Percentiles rank a stretch among this genome's conserved stretches.
phyloP scores from a whole-genome alignment of 1,140 invertebrate species.

The Chironomus striatipennis region DNA sequence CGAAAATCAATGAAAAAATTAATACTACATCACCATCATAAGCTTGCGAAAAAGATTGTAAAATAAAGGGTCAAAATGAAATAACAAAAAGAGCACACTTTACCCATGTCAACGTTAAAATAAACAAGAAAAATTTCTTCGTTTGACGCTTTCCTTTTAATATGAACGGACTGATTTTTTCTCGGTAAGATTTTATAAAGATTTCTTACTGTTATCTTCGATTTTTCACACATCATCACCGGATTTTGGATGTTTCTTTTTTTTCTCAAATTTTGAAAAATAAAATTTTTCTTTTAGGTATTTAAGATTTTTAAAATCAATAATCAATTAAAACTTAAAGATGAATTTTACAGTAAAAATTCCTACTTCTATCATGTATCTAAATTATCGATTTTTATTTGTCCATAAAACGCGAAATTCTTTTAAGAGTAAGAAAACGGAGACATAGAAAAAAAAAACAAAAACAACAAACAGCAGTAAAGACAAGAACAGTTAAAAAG shows the following conservation, averaged over 20 bases:
- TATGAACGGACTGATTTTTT: background rate
- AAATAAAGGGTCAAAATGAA: background rate
- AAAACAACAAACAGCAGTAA: background rate
- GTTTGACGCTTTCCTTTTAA: background rate
- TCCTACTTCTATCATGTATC: no score
- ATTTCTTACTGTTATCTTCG: background rate
- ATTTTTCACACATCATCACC: no score
- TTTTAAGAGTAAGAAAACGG: no score
- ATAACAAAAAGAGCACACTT: background rate
- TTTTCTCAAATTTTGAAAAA: background rate
- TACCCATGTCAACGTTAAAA: constrained; percentile 19
- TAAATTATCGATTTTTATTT: background rate
- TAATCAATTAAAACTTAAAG: no score
- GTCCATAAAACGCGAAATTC: background rate
- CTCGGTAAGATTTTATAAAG: background rate
- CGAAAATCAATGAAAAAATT: no score
- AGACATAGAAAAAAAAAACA: no score
- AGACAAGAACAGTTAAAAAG: background rate
- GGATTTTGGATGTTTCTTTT: no score
- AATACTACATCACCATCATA: background rate
- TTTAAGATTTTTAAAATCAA: no score
- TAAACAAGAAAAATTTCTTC: background rate
- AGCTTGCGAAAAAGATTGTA: background rate
- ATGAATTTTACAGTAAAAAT: no score
- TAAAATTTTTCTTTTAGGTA: no score